Evolutionary conservation across 2,888 invertebrate species (phyloP).

Genomic region (Cantharis nigra): DNA sequence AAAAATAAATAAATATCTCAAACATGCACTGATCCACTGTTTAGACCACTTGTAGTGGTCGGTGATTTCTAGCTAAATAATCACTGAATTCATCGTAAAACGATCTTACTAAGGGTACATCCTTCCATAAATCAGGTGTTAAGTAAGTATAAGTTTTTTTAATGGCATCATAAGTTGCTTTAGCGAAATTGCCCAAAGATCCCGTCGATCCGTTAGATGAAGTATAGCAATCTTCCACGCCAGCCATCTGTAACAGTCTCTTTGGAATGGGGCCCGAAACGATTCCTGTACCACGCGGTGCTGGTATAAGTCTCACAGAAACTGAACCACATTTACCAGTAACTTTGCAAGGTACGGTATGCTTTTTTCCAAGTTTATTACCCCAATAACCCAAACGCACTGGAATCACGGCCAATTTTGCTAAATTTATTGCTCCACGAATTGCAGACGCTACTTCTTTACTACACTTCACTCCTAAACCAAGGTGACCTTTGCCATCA

Average conservation of each 20-base stretch:
- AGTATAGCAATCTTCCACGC: background rate
- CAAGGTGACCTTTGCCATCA: slow-evolving; percentile 97
- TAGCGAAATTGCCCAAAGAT: background rate
- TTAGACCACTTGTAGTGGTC: no score
- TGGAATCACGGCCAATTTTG: slow-evolving; percentile 74
- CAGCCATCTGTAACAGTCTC: background rate
- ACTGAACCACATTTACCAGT: background rate
- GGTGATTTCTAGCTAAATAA: background rate
- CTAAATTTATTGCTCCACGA: slow-evolving; percentile 95
- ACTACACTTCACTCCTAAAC: slow-evolving; percentile 97
- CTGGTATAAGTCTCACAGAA: background rate
- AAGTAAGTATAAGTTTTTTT: background rate
- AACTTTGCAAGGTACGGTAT: background rate
- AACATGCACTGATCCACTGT: no score
- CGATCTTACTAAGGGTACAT: background rate
- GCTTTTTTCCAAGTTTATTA: background rate
- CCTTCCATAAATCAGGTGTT: background rate
- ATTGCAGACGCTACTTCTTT: slow-evolving; percentile 99
- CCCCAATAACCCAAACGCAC: background rate
- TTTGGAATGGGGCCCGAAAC: background rate
- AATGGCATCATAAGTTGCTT: background rate
- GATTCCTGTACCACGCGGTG: background rate
- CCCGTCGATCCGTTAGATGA: background rate
- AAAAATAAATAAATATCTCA: no score
- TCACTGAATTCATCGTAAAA: background rate